Conservation (phyloP, 1,140 invertebrate species). For the Archegozetes longisetosus region DNA sequence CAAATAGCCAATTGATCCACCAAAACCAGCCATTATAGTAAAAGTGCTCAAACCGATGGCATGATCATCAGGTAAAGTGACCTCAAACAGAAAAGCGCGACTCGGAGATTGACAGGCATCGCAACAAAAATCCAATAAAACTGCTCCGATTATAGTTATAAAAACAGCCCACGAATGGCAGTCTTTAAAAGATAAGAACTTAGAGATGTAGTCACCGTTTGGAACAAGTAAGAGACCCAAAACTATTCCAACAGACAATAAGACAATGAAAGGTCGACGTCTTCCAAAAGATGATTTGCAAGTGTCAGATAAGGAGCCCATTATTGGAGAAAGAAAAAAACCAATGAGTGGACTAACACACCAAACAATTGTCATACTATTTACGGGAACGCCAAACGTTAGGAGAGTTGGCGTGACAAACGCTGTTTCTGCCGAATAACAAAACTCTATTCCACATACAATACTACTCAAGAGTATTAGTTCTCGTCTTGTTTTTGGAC, state of each 20-base stretch:
- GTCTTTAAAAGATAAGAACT: not conserved
- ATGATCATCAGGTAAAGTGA: conserved; percentile 82
- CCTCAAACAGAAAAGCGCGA: conserved; percentile 77
- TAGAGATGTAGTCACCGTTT: conserved; percentile 61
- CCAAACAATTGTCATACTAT: conserved; percentile 89
- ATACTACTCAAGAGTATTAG: conserved; percentile 73
- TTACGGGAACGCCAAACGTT: conserved; percentile 74
- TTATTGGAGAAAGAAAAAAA: conserved; percentile 77
- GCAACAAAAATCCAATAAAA: conserved; percentile 83
- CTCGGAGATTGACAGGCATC: conserved; percentile 89
- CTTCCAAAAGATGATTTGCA: conserved; percentile 62
- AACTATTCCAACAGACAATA: conserved; percentile 73
- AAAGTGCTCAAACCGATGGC: conserved; percentile 81
- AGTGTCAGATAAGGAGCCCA: conserved; percentile 79
- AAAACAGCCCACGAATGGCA: conserved; percentile 67
- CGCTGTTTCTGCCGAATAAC: conserved; percentile 89
- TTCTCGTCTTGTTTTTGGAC: conserved; percentile 54
- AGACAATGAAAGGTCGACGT: conserved; percentile 72
- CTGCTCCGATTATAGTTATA: conserved; percentile 81
- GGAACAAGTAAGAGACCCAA: conserved; percentile 71
- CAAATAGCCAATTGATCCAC: conserved; percentile 80
- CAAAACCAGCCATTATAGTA: conserved; percentile 87
- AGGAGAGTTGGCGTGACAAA: conserved; percentile 88
- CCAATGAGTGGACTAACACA: conserved; percentile 76
- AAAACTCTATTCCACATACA: conserved; percentile 94